Evolutionary conservation across 2,797 vertebrate genomes (phyloP).

Genomic region (Poecilia velifera): DNA sequence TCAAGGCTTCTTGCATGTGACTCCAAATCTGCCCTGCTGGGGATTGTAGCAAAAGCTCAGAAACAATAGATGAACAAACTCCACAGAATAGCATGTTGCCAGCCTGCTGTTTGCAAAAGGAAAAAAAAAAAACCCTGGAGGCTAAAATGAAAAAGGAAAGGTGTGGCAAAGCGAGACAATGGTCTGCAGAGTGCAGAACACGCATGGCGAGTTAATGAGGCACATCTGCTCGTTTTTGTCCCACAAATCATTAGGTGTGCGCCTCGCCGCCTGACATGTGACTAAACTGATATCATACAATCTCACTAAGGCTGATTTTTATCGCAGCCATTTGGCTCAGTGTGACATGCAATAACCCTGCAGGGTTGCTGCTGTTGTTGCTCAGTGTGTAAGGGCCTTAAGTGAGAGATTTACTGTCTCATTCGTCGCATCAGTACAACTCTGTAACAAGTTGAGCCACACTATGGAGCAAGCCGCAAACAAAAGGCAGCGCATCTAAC

Average conservation of each 20-base stretch:
- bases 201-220: not conserved
- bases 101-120: not conserved
- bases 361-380: slow-evolving; percentile 26
- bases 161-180: not conserved
- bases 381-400: slow-evolving; percentile 4
- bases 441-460: slow-evolving; percentile 21
- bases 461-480: slow-evolving; percentile 28
- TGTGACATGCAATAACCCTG: slow-evolving; percentile 27
- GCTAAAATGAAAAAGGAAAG: slow-evolving; percentile 1
- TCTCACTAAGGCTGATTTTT: slow-evolving; percentile 17
- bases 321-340: slow-evolving; percentile 14
- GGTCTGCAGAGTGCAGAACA: not conserved
- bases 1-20: not conserved
- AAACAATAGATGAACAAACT: not conserved
- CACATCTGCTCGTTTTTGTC: not conserved
- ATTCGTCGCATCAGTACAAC: slow-evolving; percentile 21
- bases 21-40: slow-evolving; percentile 1
- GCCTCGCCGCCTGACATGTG: not conserved
- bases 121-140: not conserved
- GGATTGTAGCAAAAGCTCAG: slow-evolving; percentile 2
- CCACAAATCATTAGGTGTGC: not conserved
- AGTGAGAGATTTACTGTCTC: slow-evolving; percentile 37
- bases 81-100: not conserved
- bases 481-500: slow-evolving; percentile 16
- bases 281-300: slow-evolving; percentile 3